Evolutionary conservation across 2,888 invertebrate species (phyloP), one percentile per base, ranked within the genome.

Genomic region (Psylliodes chrysocephalus): DNA sequence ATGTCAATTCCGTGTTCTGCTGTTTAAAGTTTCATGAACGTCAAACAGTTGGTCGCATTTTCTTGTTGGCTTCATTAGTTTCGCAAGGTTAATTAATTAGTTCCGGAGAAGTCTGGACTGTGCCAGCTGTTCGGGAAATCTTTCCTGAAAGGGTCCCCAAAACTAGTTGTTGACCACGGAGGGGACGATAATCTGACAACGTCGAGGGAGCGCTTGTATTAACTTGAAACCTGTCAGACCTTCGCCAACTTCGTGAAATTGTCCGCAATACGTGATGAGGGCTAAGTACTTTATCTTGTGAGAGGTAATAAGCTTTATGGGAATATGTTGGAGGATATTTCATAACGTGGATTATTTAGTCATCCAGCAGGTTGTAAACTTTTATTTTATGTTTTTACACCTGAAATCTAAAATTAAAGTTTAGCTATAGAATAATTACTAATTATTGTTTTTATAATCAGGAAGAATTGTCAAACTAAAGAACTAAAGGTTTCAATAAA

Each of bases 111-210:
- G 12, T 38, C 38, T 14, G 38, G 38, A 5, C 15, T 5, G 12
- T 12, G 10, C 8, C 38, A 38, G 33, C 8, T 33, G 33, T 33
- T 33, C 8, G 14, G 35, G n/a, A 35, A 38, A 14, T 38, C 38
- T 38, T 38, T 15, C 38, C 33, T 33, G 17, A n/a, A 52, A 38
- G 12, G 38, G 38, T 14, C 33, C 17, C 53, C 17, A 40, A 53
- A 22, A 10, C 14, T 7, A 10, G 40, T 14, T 15, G 47, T 42
- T 54, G 60, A 51, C 60, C 54, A 61, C 25, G 47, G 38, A 54
- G 17, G 38, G 35, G 35, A 25, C 54, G 47, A 54, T 47, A 61
- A 61, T 46, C 53, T 61, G 54, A 54, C 54, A 54, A 17, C 15
- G 33, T 46, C 46, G 22, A 46, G n/a, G n/a, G 33, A 25, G 15